Conservation (phyloP, 2,888 invertebrate genomes). For the Cacoxenus indagator region DNA sequence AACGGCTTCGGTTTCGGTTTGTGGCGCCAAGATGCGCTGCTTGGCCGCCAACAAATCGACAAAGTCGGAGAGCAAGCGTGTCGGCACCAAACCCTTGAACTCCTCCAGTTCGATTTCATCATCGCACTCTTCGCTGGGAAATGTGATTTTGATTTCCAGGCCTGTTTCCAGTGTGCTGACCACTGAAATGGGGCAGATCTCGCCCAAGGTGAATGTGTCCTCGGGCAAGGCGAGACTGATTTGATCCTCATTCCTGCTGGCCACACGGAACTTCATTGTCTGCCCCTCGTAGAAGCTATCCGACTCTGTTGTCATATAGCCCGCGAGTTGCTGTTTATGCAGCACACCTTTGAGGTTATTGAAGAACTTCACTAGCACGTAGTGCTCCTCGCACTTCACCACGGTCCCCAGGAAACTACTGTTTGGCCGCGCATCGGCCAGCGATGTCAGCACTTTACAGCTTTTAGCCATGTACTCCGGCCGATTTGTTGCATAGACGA, state of each 20-base stretch:
- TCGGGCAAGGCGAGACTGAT: constrained; percentile 59
- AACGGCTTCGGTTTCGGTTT: constrained; percentile 52
- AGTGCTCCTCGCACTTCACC: constrained; percentile 56
- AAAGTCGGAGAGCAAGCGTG: constrained; percentile 64
- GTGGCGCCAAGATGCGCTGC: constrained; percentile 49
- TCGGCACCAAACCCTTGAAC: constrained; percentile 68
- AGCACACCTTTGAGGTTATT: constrained; percentile 69
- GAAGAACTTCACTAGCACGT: constrained; percentile 68
- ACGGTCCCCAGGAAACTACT: constrained; percentile 66
- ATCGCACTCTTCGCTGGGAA: constrained; percentile 37
- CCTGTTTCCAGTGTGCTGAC: constrained; percentile 63
- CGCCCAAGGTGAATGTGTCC: constrained; percentile 62
- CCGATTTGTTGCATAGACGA: constrained; percentile 77
- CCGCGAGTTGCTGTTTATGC: constrained; percentile 50
- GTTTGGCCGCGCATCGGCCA: constrained; percentile 73
- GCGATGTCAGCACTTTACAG: constrained; percentile 72
- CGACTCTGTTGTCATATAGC: constrained; percentile 43
- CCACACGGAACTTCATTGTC: constrained; percentile 64
- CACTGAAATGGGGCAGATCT: constrained; percentile 61
- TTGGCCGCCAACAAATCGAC: constrained; percentile 62
- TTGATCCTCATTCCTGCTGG: constrained; percentile 52
- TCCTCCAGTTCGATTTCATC: constrained; percentile 42
- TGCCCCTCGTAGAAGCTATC: constrained; percentile 61
- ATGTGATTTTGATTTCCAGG: constrained; percentile 65
- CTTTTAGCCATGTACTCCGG: constrained; percentile 75